These are phyloP conservation scores for Zaprionus camerounensis DNA, from an alignment of 1,140 invertebrate genomes.

Conservation along the genomic window DNA sequence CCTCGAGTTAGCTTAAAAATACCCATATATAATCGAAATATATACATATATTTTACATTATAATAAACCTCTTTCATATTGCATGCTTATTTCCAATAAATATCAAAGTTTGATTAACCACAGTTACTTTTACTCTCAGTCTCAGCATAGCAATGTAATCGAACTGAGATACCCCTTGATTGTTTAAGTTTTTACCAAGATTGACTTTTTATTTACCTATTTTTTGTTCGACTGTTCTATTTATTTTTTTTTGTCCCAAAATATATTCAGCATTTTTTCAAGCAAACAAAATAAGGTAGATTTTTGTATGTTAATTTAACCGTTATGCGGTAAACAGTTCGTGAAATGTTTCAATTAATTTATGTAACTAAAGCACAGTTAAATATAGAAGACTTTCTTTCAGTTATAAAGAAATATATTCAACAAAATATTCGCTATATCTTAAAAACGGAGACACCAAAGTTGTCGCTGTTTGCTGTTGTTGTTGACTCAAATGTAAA, in stretches of 20 bases:
- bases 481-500: slow-evolving; percentile 54
- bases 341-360: slow-evolving; percentile 1
- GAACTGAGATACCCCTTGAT: not conserved
- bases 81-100: no score
- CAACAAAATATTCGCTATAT: slow-evolving; percentile 43
- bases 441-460: slow-evolving; percentile 18
- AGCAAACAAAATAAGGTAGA: not conserved
- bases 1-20: no score
- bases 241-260: slow-evolving; percentile 28
- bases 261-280: slow-evolving; percentile 32
- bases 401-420: not conserved
- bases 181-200: not conserved
- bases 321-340: slow-evolving; percentile 1
- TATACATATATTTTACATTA: no score
- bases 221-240: slow-evolving; percentile 22
- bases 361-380: slow-evolving; percentile 24
- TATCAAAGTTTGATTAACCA: no score
- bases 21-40: no score
- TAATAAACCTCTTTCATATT: no score
- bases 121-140: no score
- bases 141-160: not conserved
- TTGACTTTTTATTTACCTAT: slow-evolving; percentile 12
- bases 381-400: not conserved
- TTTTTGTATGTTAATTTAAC: not conserved
- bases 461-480: slow-evolving; percentile 21